These are phyloP conservation scores for Lepidurus arcticus DNA, from an alignment of 1,140 invertebrate species.

Conservation along the genomic window DNA sequence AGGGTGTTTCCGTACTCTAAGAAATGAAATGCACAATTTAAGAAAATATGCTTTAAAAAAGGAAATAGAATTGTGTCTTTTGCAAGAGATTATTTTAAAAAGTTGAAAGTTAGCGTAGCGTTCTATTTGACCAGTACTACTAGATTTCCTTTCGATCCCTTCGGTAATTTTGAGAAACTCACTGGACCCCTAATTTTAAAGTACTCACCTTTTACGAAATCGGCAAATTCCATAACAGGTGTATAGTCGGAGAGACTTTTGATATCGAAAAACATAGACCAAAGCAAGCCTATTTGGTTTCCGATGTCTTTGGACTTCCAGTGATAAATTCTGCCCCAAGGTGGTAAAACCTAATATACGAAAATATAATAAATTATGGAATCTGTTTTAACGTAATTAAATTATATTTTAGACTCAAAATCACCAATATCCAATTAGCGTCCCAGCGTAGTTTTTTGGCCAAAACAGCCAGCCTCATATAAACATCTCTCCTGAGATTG, in stretches of 20 bases:
- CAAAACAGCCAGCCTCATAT: slow-evolving; percentile 81
- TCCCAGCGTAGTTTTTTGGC: slow-evolving; percentile 52
- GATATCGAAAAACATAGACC: slow-evolving; percentile 83
- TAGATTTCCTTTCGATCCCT: not conserved
- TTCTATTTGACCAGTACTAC: not conserved
- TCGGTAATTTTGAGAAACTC: not conserved
- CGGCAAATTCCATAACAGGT: slow-evolving; percentile 80
- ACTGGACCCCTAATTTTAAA: not conserved
- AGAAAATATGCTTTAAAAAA: not conserved
- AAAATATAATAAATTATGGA: slow-evolving; percentile 27
- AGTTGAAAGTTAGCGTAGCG: not conserved
- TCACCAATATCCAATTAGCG: slow-evolving; percentile 51
- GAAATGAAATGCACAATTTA: slow-evolving; percentile 32
- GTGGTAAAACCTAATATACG: slow-evolving; percentile 67
- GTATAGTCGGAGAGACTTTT: slow-evolving; percentile 67
- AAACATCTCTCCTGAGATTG: slow-evolving; percentile 92
- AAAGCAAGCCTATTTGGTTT: slow-evolving; percentile 55
- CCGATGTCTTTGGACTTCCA: slow-evolving; percentile 63
- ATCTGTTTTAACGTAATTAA: slow-evolving; percentile 5
- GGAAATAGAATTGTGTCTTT: not conserved
- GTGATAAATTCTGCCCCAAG: slow-evolving; percentile 83
- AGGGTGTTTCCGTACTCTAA: slow-evolving; percentile 51
- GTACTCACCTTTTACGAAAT: slow-evolving; percentile 62
- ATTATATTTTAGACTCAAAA: slow-evolving; percentile 24
- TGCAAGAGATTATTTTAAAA: not conserved